Evolutionary conservation across 2,797 vertebrate genomes (phyloP).

Genomic region (Sebastes ruberrimus): DNA sequence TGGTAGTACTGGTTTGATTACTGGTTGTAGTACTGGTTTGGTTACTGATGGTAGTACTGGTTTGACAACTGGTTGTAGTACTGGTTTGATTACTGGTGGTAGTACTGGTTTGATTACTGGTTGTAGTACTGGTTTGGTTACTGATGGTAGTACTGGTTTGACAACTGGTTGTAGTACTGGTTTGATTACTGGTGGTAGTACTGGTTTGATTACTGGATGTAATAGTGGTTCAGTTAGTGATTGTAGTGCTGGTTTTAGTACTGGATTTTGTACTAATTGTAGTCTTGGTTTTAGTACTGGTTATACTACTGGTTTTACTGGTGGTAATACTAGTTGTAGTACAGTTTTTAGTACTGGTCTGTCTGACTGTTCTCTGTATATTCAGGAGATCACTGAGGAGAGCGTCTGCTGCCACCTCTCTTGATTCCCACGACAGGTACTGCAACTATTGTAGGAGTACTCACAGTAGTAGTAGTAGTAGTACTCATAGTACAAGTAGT

Average conservation of each 20-base stretch:
- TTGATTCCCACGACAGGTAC: conserved; percentile 69
- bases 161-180: neutral
- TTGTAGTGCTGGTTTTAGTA: neutral
- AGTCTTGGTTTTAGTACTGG: neutral
- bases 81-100: too few species aligned
- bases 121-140: neutral
- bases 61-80: neutral
- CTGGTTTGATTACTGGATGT: neutral
- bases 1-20: neutral
- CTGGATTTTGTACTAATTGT: too few species aligned
- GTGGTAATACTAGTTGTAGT: neutral
- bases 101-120: neutral
- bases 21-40: neutral
- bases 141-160: neutral
- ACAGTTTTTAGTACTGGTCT: neutral
- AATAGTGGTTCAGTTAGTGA: neutral
- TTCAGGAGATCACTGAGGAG: conserved; percentile 59
- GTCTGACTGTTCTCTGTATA: conserved; percentile 21
- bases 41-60: neutral
- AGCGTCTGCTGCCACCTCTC: conserved; percentile 62
- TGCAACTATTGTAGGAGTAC: neutral
- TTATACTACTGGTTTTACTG: neutral
- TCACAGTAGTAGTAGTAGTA: neutral
- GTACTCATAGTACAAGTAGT: neutral
- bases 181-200: neutral